Conservation (phyloP, 2,797 vertebrate genomes). For the Adrianichthys oophorus region DNA sequence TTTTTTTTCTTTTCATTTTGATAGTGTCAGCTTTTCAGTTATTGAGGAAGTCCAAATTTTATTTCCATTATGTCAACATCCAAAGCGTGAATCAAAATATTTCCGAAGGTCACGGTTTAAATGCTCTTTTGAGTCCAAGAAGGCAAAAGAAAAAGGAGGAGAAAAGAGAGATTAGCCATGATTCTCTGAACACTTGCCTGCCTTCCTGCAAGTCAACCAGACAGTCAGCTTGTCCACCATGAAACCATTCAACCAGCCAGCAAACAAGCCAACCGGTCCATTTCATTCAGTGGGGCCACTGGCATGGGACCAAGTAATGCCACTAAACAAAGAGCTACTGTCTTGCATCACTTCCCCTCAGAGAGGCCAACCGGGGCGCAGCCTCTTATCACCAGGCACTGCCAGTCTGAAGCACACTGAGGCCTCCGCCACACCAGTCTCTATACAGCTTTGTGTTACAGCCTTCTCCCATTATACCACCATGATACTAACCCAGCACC, state of each 20-base stretch:
- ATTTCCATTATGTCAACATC: constrained; percentile 19
- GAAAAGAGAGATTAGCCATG: constrained; percentile 65
- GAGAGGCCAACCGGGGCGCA: constrained; percentile 70
- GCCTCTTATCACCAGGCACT: constrained; percentile 80
- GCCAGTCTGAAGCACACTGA: constrained; percentile 62
- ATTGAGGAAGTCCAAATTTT: constrained; percentile 33
- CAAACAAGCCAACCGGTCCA: constrained; percentile 70
- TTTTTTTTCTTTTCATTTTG: background rate
- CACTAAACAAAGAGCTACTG: constrained; percentile 82
- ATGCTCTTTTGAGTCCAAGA: constrained; percentile 29
- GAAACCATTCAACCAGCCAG: constrained; percentile 63
- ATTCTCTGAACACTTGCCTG: constrained; percentile 58
- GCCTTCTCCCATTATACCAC: constrained; percentile 45
- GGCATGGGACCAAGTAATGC: constrained; percentile 77
- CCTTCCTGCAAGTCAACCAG: constrained; percentile 64
- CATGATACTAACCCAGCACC: constrained; percentile 42
- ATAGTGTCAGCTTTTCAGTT: constrained; percentile 1
- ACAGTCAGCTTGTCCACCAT: constrained; percentile 61
- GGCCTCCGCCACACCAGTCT: constrained; percentile 45
- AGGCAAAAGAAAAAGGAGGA: constrained; percentile 33
- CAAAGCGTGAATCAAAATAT: constrained; percentile 18
- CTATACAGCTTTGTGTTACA: constrained; percentile 46
- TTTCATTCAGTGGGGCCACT: constrained; percentile 75
- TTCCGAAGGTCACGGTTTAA: constrained; percentile 36
- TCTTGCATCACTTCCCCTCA: constrained; percentile 80